Base-by-base conservation (phyloP, 2,797 vertebrate genomes). In the Enteromius fasciolatus region DNA sequence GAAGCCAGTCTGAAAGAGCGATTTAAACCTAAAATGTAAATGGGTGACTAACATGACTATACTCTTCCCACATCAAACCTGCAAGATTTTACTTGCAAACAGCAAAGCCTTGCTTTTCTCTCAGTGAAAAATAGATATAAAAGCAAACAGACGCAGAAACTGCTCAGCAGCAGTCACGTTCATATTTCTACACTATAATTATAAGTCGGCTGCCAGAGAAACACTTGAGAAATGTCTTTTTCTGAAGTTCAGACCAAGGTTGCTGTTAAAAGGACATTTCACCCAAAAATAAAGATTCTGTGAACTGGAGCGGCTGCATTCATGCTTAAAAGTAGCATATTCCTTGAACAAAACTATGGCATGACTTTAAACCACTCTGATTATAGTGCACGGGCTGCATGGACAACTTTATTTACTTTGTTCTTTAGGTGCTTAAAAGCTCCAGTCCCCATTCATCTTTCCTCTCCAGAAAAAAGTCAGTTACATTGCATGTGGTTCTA, bases 141-240 rank as follows among this genome's bases (percentile, higher is more conserved):
- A 36, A 41, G 33, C 54, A 36, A 36, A 23, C 31, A 23, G 31
- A 61, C 0, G 15, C 54, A n/a, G 70, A 52, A 18, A 18, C n/a
- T 3, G 14, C 52, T 54, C 74, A 11, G 54, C 25, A n/a, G 76
- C 61, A 48, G 14, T 67, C 61, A 20, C 18, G 33, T 66, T 10
- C 76, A 78, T 36, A 39, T 50, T 67, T 52, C 76, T 6, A 67
- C 54, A 52, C 46, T 67, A n/a, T 78, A 78, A 78, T 78, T 78
- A 78, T 20, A 67, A 50, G 61, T 20, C 17, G 57, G 36, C 25
- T 28, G 54, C 57, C 54, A 44, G 14, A 44, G 39, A 41, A 31
- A 63, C 15, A 6, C 74, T 41, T 11, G 57, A 76, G 50, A 76
- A 76, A 76, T 28, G 23, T 14, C 44, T 66, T 50, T 66, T 64